Conservation (phyloP, 2,113 vertebrate species). For the Dipodomys spectabilis region DNA sequence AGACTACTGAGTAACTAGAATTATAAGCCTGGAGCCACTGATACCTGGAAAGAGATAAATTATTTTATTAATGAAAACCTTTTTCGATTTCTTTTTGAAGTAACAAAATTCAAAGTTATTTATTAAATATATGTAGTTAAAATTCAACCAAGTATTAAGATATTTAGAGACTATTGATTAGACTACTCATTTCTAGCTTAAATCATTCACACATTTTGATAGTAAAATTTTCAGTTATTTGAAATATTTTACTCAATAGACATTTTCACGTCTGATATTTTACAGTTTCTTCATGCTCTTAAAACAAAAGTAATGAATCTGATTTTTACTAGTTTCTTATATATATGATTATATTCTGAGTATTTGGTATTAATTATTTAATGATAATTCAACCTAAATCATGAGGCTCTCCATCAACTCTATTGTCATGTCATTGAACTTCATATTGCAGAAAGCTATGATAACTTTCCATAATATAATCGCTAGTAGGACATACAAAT, state of each 20-base stretch:
- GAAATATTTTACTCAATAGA: background rate
- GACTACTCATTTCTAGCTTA: background rate
- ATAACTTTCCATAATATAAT: background rate
- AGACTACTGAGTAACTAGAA: no score
- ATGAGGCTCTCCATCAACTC: background rate
- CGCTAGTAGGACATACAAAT: background rate
- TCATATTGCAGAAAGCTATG: background rate
- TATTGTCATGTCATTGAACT: background rate
- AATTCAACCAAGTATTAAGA: background rate
- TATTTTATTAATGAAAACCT: background rate
- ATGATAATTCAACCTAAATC: background rate
- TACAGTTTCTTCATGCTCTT: background rate
- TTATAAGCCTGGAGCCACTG: no score
- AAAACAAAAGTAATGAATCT: background rate
- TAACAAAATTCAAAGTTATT: no score
- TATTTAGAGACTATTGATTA: background rate
- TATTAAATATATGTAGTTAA: background rate
- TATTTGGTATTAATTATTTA: background rate
- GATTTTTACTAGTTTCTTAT: background rate
- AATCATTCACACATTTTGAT: constrained; percentile 16
- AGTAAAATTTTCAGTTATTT: background rate
- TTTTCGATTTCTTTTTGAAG: background rate
- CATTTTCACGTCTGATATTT: background rate
- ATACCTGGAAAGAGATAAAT: no score
- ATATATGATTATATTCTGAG: background rate